Evolutionary conservation across 2,888 invertebrate genomes (phyloP).

Genomic region (Metacarcinus magister): DNA sequence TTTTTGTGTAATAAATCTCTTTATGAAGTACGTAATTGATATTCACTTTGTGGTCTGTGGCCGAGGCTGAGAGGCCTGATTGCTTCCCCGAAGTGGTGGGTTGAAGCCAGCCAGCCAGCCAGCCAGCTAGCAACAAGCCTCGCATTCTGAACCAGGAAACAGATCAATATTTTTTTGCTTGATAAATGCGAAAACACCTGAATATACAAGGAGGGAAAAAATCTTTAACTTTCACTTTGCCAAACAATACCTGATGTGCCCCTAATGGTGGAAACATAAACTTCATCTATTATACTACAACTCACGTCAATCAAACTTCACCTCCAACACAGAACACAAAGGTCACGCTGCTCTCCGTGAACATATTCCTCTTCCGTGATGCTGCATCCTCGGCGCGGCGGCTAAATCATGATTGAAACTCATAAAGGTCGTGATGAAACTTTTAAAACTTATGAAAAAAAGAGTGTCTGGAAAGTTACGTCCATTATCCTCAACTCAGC

Average conservation of each 20-base stretch:
- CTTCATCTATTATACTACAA: not conserved
- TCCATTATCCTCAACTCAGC: not conserved
- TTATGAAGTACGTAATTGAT: not conserved
- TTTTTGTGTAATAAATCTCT: not conserved
- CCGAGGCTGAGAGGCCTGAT: not conserved
- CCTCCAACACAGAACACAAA: not conserved
- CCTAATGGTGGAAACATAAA: not conserved
- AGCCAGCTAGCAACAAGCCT: not conserved
- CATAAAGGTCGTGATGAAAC: constrained; percentile 1
- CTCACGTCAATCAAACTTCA: not conserved
- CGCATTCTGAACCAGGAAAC: not conserved
- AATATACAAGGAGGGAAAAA: not conserved
- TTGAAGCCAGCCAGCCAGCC: not conserved
- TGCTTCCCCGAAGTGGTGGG: not conserved
- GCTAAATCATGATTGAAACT: constrained; percentile 26
- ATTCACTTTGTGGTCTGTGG: not conserved
- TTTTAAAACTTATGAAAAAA: not conserved
- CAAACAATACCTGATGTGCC: not conserved
- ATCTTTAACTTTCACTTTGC: not conserved
- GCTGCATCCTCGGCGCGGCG: constrained; percentile 12
- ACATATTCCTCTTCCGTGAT: not conserved
- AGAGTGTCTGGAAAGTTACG: constrained; percentile 13
- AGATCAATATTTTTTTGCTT: too few relatives aligned
- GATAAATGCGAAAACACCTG: not conserved
- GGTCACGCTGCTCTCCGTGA: constrained; percentile 9